These are phyloP conservation scores for Ptychoptera contaminata DNA, from an alignment of 2,888 invertebrate genomes.

Conservation along the genomic window DNA sequence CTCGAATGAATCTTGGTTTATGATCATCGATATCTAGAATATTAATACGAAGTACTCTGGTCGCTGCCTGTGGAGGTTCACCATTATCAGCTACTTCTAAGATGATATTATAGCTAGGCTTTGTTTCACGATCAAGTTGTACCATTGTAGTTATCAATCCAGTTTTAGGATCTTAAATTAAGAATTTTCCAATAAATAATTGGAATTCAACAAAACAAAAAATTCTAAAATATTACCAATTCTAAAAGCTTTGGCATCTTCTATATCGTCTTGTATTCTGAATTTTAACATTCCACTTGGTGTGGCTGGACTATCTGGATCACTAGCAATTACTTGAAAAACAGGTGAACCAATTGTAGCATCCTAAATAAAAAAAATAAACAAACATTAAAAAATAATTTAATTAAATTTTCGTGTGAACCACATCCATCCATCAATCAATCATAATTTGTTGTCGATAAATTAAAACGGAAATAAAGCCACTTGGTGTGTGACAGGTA, in stretches of 20 bases:
- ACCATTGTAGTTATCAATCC: constrained; percentile 57
- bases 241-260: constrained; percentile 43
- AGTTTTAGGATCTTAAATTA: constrained; percentile 38
- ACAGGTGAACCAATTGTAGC: constrained; percentile 56
- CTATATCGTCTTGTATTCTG: constrained; percentile 52
- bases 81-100: constrained; percentile 66
- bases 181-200: neutral
- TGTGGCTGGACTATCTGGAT: constrained; percentile 62
- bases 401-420: too few species aligned
- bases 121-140: constrained; percentile 56
- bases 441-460: neutral
- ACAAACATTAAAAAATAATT: neutral
- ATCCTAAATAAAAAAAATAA: constrained; percentile 34
- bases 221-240: constrained; percentile 33
- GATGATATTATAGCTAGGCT: constrained; percentile 57
- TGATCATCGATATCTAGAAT: constrained; percentile 67
- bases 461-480: too few species aligned
- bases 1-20: constrained; percentile 52
- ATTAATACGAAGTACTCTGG: constrained; percentile 49
- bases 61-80: constrained; percentile 57
- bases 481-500: too few species aligned
- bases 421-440: neutral
- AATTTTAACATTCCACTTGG: constrained; percentile 58
- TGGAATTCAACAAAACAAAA: neutral
- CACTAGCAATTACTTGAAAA: constrained; percentile 59